Percentiles rank a stretch among this genome's conserved stretches.
Conservation (phyloP, 2,113 vertebrate species). For the Paradisaea rubra region DNA sequence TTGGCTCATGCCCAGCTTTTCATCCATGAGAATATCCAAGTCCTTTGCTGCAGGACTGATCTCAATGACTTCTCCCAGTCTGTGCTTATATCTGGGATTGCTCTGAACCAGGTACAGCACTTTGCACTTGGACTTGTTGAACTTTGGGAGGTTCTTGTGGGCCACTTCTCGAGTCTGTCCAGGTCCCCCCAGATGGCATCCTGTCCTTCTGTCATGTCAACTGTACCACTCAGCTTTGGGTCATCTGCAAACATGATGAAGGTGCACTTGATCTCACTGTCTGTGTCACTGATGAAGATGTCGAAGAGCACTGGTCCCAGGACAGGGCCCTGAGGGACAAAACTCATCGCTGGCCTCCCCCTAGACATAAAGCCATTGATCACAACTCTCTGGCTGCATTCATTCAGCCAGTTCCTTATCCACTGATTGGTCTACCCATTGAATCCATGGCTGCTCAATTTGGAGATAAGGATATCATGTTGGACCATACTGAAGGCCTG, state of each 20-base stretch:
- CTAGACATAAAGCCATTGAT: not conserved
- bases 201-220: not conserved
- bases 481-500: not conserved
- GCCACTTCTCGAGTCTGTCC: not conserved
- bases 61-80: not conserved
- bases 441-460: not conserved
- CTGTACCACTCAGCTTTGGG: not conserved
- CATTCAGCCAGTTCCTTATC: not conserved
- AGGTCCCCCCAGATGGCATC: not conserved
- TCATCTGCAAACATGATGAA: not conserved
- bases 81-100: not conserved
- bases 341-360: not conserved
- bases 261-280: not conserved
- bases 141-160: not conserved
- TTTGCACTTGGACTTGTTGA: not conserved
- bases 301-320: not conserved
- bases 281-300: not conserved
- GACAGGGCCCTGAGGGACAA: not conserved
- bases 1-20: not conserved
- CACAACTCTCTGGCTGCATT: not conserved
- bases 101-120: not conserved
- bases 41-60: not conserved
- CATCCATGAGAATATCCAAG: not conserved
- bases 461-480: not conserved
- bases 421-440: not conserved